Percentiles rank a stretch among this genome's conserved stretches.
Conservation (phyloP, 2,113 vertebrate genomes). For the Sylvia atricapilla region DNA sequence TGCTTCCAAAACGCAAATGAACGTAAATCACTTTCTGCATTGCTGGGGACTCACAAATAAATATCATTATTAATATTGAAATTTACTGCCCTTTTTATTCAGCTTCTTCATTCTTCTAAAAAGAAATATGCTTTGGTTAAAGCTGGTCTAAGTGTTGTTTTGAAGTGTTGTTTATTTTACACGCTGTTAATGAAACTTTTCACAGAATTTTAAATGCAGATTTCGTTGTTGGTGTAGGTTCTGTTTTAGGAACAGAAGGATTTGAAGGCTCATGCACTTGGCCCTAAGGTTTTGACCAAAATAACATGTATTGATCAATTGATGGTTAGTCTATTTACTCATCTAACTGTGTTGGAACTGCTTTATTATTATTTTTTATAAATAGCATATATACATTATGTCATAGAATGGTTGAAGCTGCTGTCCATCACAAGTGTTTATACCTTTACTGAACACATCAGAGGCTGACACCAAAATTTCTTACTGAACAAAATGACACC, state of each 20-base stretch:
- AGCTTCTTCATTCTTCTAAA: neutral
- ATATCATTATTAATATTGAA: neutral
- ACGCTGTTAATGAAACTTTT: neutral
- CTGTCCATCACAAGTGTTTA: neutral
- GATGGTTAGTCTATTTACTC: neutral
- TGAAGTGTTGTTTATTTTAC: neutral
- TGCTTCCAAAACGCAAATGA: neutral
- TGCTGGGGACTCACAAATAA: neutral
- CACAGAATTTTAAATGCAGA: neutral
- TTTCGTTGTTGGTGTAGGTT: neutral
- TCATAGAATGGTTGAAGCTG: neutral
- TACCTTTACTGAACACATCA: neutral
- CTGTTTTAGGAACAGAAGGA: neutral
- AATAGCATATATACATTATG: rapidly evolving
- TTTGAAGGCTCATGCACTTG: neutral
- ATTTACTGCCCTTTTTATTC: neutral
- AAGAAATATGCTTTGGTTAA: neutral
- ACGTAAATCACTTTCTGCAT: neutral
- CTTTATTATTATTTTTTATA: neutral
- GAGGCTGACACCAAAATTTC: neutral
- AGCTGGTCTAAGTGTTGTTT: neutral
- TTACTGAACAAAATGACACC: too few species aligned
- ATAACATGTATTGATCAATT: rapidly evolving
- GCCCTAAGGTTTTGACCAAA: neutral
- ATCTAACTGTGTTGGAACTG: neutral